Evolutionary conservation across 2,888 invertebrate species (phyloP).

Genomic region (Ischnura elegans): DNA sequence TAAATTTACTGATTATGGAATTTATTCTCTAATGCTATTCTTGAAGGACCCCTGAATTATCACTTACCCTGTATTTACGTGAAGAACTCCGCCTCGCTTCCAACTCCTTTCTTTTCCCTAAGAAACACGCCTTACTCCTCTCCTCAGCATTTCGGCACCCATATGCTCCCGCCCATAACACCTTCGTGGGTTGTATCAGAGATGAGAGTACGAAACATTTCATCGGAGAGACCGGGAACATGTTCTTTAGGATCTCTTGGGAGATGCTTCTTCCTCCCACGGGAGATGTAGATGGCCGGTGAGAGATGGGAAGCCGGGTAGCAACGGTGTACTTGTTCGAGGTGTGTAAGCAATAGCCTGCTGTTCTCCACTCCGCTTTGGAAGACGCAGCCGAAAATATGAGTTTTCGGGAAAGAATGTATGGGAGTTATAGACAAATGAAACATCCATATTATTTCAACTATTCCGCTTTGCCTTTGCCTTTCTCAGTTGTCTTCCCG

Average conservation of each 20-base stretch:
- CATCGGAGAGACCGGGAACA: slow-evolving; percentile 41
- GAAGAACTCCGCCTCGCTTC: neutral
- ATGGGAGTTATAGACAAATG: too few relatives aligned
- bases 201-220: slow-evolving; percentile 31
- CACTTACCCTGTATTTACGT: neutral
- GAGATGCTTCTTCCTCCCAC: neutral
- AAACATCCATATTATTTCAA: too few relatives aligned
- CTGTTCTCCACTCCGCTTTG: neutral
- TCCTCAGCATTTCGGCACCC: neutral
- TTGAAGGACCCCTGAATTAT: neutral
- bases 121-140: neutral
- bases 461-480: too few relatives aligned
- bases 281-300: neutral
- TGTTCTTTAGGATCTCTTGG: neutral
- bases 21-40: too few relatives aligned
- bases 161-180: neutral
- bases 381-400: neutral
- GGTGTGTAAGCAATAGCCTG: neutral
- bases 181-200: slow-evolving; percentile 29
- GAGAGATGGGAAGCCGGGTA: neutral
- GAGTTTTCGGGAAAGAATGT: neutral
- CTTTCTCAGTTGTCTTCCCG: too few relatives aligned
- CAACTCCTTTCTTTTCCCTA: neutral
- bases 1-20: too few relatives aligned
- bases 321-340: neutral